Evolutionary conservation across 2,113 vertebrate species (phyloP).

Genomic region (Speoplatyrhinus poulsoni): DNA sequence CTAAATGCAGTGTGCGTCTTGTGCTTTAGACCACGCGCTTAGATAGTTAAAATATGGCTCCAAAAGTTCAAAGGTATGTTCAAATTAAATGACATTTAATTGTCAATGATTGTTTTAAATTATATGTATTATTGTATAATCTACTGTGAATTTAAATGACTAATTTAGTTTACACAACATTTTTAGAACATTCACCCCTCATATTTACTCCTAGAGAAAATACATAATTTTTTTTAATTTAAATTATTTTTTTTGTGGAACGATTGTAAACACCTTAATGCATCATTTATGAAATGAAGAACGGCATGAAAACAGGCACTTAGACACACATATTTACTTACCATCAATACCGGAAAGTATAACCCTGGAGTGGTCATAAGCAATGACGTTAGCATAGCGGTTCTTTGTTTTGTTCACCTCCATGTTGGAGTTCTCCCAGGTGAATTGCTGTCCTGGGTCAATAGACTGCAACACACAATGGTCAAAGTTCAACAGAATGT

Average conservation of each 20-base stretch:
- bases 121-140: too few relatives aligned
- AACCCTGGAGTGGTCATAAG: constrained; percentile 96
- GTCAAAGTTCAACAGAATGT: neutral
- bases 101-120: too few relatives aligned
- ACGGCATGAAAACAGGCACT: constrained; percentile 6
- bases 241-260: neutral
- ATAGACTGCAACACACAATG: constrained; percentile 83
- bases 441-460: constrained; percentile 97
- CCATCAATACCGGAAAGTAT: constrained; percentile 93
- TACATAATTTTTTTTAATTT: neutral
- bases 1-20: too few relatives aligned
- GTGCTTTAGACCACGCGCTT: too few relatives aligned
- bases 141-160: too few relatives aligned
- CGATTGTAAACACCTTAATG: neutral
- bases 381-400: constrained; percentile 97
- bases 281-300: neutral
- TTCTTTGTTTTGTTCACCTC: constrained; percentile 99
- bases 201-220: neutral
- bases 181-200: too few relatives aligned
- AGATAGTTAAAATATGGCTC: too few relatives aligned
- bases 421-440: constrained; percentile 97
- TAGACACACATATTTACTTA: constrained; percentile 67
- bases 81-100: too few relatives aligned
- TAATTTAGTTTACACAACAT: too few relatives aligned
- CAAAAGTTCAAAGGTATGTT: too few relatives aligned